Conservation (phyloP, 2,113 vertebrate genomes). For the human (Homo sapiens) region GRCh38 chr2:111265501-111266000, state of each 20-base stretch:
- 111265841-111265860: too few species aligned
- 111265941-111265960: background rate
- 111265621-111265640: background rate
- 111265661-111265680: rapidly evolving
- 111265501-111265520: background rate
- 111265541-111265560: background rate
- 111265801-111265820: background rate
- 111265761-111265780: background rate
- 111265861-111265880: rapidly evolving
- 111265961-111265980: background rate
- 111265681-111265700: background rate
- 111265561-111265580: background rate
- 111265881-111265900: too few species aligned
- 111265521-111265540: background rate
- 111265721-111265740: background rate
- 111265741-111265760: too few species aligned
- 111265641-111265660: background rate
- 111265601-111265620: background rate
- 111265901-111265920: too few species aligned
- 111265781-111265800: background rate
- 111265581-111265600: background rate
- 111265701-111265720: background rate
- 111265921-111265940: background rate
- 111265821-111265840: too few species aligned
- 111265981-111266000: background rate